Conservation (phyloP, 2,113 vertebrate species). For the Potamarius usumacintae region DNA sequence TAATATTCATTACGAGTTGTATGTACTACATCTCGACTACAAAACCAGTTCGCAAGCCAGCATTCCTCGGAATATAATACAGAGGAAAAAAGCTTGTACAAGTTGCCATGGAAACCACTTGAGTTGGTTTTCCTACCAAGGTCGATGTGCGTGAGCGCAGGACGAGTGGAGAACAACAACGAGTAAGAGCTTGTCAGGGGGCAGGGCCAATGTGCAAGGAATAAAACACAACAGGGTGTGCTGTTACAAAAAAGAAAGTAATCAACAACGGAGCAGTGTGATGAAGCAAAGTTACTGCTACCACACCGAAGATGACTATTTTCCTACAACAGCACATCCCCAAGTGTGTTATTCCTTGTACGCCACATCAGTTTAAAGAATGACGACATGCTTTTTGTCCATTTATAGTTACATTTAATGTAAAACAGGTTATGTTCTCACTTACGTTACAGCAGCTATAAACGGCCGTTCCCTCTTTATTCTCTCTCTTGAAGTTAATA, state of each 20-base stretch:
- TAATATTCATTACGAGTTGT: neutral
- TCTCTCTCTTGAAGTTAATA: neutral
- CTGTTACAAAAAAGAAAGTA: neutral
- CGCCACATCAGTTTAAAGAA: neutral
- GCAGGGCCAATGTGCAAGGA: neutral
- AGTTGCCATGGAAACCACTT: neutral
- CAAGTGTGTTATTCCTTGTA: neutral
- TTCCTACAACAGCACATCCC: neutral
- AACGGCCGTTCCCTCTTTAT: neutral
- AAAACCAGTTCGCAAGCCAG: neutral
- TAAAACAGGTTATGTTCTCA: neutral
- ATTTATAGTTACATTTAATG: neutral
- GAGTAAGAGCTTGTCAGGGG: neutral
- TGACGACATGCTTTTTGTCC: neutral
- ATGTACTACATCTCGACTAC: neutral
- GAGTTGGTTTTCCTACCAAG: neutral
- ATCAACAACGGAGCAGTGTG: neutral
- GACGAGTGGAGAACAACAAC: neutral
- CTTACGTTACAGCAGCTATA: neutral
- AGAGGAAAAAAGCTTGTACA: neutral
- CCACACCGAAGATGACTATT: neutral
- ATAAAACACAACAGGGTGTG: neutral
- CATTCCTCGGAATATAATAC: neutral
- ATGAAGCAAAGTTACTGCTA: neutral
- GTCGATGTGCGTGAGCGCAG: neutral